Base-by-base conservation (phyloP, 1,140 invertebrate species). In the Holcopasites calliopsidis region DNA sequence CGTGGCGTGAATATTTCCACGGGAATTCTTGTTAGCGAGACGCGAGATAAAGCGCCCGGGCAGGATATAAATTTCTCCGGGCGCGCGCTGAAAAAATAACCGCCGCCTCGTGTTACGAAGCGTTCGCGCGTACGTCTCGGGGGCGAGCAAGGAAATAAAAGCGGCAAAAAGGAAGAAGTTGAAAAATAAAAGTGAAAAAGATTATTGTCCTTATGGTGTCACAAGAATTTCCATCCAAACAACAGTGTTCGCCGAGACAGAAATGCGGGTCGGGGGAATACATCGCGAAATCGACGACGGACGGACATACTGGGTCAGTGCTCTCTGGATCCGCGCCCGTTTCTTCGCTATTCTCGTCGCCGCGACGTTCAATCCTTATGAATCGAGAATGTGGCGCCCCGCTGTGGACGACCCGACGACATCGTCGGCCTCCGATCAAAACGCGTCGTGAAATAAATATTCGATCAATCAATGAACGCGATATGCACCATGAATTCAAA, bases 291-390 rank as follows among this genome's bases (percentile, higher is more conserved):
- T 86, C 80, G 82, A 64, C 80, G 76, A 65, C 71, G 70, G 76
- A 79, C 79, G 82, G 80, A 82, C 85, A 89, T 89, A 90, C 80
- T 89, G 80, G 90, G 90, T 90, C 89, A 89, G 86, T 91, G 90
- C 86, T 90, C 89, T 87, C 86, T 89, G 87, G 84, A 88, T 88
- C 85, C 71, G 81, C 79, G 86, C 85, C 87, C 85, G 83, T 81
- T 79, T 76, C 70, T 71, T 86, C 40, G 83, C 83, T 83, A 91
- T 91, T 91, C 85, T 87, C 77, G 52, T 75, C 85, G 70, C 21
- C 71, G 52, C 77, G 65, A 61, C 66, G 66, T 44, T 57, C 47
- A 60, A 75, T 61, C 66, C n/a, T 83, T 77, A 86, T 81, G 80
- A 79, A 82, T 74, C 76, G 79, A 70, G 79, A 82, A 73, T 60